A percentile compares a stretch with the other conserved stretches of the same genome.
These are phyloP conservation scores for Fistularia commersonii DNA, from an alignment of 2,797 vertebrate species.

Conservation along the genomic window DNA sequence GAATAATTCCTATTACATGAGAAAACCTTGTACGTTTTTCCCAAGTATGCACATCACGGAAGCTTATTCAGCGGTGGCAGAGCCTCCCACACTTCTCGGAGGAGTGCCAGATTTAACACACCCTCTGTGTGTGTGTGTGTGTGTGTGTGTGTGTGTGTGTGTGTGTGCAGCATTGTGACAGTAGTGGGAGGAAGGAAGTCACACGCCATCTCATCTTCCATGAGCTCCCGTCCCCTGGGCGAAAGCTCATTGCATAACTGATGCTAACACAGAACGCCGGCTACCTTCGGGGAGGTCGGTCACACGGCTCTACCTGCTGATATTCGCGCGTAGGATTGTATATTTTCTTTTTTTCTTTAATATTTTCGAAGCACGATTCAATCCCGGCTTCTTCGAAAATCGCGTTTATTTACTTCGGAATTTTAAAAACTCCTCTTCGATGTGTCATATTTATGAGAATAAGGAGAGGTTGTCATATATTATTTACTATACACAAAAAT, in stretches of 20 bases:
- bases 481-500: too few relatives aligned
- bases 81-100: conserved; percentile 37
- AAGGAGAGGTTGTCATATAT: too few relatives aligned
- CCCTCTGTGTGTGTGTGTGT: too few relatives aligned
- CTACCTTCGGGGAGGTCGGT: conserved; percentile 48
- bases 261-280: conserved; percentile 51
- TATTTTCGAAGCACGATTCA: too few relatives aligned
- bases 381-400: too few relatives aligned
- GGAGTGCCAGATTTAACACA: conserved; percentile 50
- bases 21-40: conserved; percentile 32
- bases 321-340: too few relatives aligned
- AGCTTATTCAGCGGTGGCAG: conserved; percentile 33
- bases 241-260: conserved; percentile 64
- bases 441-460: too few relatives aligned
- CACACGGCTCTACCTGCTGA: conserved; percentile 40
- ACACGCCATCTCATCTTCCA: conserved; percentile 65
- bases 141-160: conserved; percentile 7
- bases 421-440: too few relatives aligned
- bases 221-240: conserved; percentile 62
- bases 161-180: conserved; percentile 44
- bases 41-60: conserved; percentile 17
- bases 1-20: conserved; percentile 7
- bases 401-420: too few relatives aligned
- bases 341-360: too few relatives aligned
- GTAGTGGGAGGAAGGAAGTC: conserved; percentile 67